Base-by-base conservation (phyloP, 2,888 invertebrate species). In the Sinhomidia bicolor region DNA sequence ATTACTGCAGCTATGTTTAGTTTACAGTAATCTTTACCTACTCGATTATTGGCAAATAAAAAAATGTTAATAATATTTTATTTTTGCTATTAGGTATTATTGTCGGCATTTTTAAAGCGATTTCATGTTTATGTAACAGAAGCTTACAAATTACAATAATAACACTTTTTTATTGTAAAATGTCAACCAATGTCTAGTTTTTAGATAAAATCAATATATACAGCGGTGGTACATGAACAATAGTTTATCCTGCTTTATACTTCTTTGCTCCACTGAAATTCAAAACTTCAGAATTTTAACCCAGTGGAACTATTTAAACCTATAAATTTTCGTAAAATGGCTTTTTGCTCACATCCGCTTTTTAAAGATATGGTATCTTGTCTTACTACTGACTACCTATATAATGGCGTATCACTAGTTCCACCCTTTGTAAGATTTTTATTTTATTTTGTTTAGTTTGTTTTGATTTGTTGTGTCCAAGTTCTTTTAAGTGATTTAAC, bases 351-450 rank as follows among this genome's bases (percentile, higher is more conserved):
- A n/a, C 60, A 36, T n/a, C 23, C 80, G 26, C 57, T 62, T 36
- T 14, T 32, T 32, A 20, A 41, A 41, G 20, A 41, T 60, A 14
- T 79, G 32, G 23, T 79, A 14, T 60, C 79, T 32, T 79, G 79
- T 20, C 44, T 80, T 12, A 44, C 80, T 12, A 44, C 62, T 80
- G 80, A 80, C 44, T 62, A 80, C 29, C 12, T 80, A 44, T 80
- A 62, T 44, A 41, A 80, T 26, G 62, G 44, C 41, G 26, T 80
- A 0, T 41, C 62, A 9, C 5, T 80, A 23, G n/a, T 41, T 23
- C 74, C 74, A 23, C 3, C 41, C 1, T 44, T 6, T 47, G 74
- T 74, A 74, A 74, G 47, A 47, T 44, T 71, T 71, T 65, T 9
- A 23, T 17, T 68, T 1, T 36, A 9, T 23, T 20, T 41, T 20